Conservation (phyloP, 2,113 vertebrate species). For the Marmota monax region DNA sequence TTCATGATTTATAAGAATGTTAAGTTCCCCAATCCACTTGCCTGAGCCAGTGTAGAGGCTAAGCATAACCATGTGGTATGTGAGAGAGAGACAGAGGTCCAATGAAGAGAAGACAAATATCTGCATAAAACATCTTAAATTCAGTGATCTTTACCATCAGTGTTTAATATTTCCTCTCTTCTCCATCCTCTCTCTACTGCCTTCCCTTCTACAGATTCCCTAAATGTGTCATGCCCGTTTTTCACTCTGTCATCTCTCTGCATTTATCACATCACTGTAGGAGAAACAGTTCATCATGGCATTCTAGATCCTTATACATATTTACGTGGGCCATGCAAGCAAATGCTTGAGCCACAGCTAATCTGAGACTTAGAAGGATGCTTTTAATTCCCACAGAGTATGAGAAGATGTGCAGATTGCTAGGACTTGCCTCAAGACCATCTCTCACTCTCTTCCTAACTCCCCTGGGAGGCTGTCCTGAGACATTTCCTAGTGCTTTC, state of each 20-base stretch:
- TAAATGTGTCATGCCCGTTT: not conserved
- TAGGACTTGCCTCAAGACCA: not conserved
- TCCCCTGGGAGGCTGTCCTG: not conserved
- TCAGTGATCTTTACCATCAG: not conserved
- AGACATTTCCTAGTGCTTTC: not conserved
- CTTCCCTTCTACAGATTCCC: not conserved
- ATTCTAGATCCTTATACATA: not conserved
- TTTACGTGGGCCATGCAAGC: not conserved
- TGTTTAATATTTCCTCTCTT: not conserved
- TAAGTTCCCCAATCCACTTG: not conserved
- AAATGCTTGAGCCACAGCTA: not conserved
- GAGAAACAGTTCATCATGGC: too few relatives aligned
- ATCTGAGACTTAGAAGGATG: not conserved
- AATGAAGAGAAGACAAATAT: not conserved
- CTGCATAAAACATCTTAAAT: not conserved
- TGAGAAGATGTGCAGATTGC: not conserved
- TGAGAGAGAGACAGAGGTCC: not conserved
- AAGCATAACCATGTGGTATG: not conserved
- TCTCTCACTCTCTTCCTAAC: not conserved
- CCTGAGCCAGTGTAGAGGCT: not conserved
- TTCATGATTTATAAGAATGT: not conserved
- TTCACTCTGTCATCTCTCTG: not conserved
- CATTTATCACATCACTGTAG: not conserved
- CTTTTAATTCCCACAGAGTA: not conserved
- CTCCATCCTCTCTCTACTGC: not conserved